phyloP scores from a whole-genome alignment of 2,113 vertebrate species.

The Myocastor coypus region DNA sequence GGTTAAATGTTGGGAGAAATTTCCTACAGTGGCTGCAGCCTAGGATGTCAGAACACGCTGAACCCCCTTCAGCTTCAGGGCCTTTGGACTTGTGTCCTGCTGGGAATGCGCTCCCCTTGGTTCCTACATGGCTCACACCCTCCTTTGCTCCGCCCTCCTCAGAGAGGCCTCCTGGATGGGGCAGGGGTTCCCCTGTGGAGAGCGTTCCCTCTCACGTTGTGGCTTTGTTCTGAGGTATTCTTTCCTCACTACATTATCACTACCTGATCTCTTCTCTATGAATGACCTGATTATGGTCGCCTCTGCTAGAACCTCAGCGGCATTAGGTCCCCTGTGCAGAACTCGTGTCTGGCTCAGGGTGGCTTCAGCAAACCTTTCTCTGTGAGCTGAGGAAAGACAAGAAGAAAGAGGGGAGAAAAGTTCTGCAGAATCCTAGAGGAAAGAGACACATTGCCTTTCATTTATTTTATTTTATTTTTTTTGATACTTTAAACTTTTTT shows the following conservation, averaged over 20 bases:
- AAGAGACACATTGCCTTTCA: neutral
- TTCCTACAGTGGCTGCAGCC: neutral
- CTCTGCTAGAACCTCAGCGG: neutral
- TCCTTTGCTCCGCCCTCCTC: neutral
- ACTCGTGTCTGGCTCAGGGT: neutral
- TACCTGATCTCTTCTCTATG: rapidly evolving
- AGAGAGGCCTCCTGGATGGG: neutral
- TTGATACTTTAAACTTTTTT: no score
- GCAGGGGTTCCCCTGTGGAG: rapidly evolving
- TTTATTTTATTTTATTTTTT: no score
- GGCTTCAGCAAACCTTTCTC: neutral
- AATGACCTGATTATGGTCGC: neutral
- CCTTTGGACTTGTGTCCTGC: neutral
- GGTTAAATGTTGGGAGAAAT: rapidly evolving
- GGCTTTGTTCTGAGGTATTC: no score
- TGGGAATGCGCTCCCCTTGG: neutral
- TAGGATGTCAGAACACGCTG: neutral
- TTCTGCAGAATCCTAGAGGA: neutral
- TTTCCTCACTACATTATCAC: neutral
- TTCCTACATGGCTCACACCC: neutral
- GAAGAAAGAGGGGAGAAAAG: neutral
- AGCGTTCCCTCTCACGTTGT: no score
- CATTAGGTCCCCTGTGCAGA: neutral
- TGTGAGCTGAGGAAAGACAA: neutral
- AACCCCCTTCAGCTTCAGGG: neutral